A percentile compares a stretch with the other conserved stretches of the same genome.
Evolutionary conservation across 2,113 vertebrate species (phyloP).

Genomic region (Engraulis encrasicolus): DNA sequence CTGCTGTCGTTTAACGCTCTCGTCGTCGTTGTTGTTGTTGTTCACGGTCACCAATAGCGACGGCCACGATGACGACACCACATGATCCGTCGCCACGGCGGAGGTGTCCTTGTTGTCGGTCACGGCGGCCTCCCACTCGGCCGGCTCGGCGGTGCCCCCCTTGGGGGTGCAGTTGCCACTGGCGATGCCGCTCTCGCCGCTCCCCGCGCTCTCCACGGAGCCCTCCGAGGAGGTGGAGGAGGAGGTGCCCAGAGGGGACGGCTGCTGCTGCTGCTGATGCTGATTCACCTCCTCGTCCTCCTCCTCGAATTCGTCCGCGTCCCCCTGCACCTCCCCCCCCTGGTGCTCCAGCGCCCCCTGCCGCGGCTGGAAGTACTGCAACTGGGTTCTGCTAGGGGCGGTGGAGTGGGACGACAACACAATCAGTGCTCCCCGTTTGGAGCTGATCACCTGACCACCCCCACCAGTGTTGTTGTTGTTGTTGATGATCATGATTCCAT

Average conservation of each 20-base stretch:
- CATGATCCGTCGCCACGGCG: constrained; percentile 65
- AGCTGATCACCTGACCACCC: constrained; percentile 70
- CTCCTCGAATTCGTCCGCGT: constrained; percentile 62
- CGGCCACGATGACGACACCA: constrained; percentile 68
- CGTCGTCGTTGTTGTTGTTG: too few relatives aligned
- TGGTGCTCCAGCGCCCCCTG: too few relatives aligned
- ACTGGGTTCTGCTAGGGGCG: constrained; percentile 79
- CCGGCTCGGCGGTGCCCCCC: constrained; percentile 66
- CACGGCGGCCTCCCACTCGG: constrained; percentile 65
- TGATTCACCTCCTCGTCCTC: too few relatives aligned
- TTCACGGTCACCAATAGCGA: constrained; percentile 61
- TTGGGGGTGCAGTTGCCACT: constrained; percentile 82
- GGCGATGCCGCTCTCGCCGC: constrained; percentile 78
- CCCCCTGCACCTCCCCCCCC: too few relatives aligned
- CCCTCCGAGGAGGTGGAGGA: constrained; percentile 97
- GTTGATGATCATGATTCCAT: too few relatives aligned
- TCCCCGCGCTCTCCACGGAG: constrained; percentile 89
- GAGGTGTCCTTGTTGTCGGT: too few relatives aligned
- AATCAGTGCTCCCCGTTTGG: constrained; percentile 59
- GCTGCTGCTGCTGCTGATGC: too few relatives aligned
- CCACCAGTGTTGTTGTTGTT: constrained; percentile 64
- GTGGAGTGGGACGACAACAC: constrained; percentile 69
- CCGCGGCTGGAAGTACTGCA: constrained; percentile 88
- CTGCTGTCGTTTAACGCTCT: too few relatives aligned
- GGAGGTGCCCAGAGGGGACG: constrained; percentile 94